Conservation (phyloP, 2,888 invertebrate genomes). For the Strigamia crassipes region DNA sequence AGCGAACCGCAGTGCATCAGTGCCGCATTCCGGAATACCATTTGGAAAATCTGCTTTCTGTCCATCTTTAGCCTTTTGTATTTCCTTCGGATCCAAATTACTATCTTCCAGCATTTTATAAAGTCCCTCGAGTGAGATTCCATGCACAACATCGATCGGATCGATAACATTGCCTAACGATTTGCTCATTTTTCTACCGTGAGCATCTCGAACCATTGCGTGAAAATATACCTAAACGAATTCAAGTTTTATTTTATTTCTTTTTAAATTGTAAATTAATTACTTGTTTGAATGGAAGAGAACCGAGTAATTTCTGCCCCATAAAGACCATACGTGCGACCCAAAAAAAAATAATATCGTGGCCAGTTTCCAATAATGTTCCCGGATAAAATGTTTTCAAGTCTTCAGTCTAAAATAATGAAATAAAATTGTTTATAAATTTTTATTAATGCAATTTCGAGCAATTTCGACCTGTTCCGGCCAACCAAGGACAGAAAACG, state of each 20-base stretch:
- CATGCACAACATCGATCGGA: constrained; percentile 86
- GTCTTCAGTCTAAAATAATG: constrained; percentile 64
- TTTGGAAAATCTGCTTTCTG: constrained; percentile 70
- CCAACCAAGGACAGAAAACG: constrained; percentile 97
- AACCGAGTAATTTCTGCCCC: constrained; percentile 83
- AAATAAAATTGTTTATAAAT: constrained; percentile 51
- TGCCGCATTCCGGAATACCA: constrained; percentile 97
- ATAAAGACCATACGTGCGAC: constrained; percentile 99
- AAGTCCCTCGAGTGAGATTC: constrained; percentile 76
- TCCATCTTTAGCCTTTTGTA: constrained; percentile 72
- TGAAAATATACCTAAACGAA: constrained; percentile 79
- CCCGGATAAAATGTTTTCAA: constrained; percentile 88
- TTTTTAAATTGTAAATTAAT: background rate
- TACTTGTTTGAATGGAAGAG: constrained; percentile 81
- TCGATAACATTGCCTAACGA: constrained; percentile 97
- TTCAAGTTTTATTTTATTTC: background rate
- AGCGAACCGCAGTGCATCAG: constrained; percentile 90
- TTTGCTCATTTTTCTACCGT: constrained; percentile 99
- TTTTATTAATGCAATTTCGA: background rate
- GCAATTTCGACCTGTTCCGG: constrained; percentile 67
- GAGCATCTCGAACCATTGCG: constrained; percentile 96
- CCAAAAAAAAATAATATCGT: constrained; percentile 99
- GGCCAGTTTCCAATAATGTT: constrained; percentile 90
- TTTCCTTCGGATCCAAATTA: constrained; percentile 84
- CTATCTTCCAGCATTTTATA: constrained; percentile 74